Evolutionary conservation across 2,113 vertebrate genomes (phyloP), one percentile per base, ranked within the genome.

Genomic region (Dicerorhinus sumatrensis): DNA sequence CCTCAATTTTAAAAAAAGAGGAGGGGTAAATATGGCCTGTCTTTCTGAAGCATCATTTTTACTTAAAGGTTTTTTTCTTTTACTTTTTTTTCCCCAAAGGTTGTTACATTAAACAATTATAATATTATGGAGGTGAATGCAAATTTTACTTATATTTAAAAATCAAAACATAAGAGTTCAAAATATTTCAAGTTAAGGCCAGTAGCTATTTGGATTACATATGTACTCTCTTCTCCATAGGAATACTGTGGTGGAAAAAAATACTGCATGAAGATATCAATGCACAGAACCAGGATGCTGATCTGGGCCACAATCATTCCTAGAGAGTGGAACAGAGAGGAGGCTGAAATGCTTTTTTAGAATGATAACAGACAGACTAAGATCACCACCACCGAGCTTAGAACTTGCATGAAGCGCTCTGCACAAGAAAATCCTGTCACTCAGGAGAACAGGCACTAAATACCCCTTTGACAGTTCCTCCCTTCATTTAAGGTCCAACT

Each of bases 171-270:
- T 46, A 62, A 77, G 27, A 48, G 7, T 96, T 79, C 27, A 79
- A 92, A 72, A 72, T 46, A 84, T 56, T 93, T 89, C 54, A 85
- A 85, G 31, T 56, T 77, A 85, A 90, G 56, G 63, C 21, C n/a
- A 84, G 33, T 25, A 83, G 39, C 51, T 70, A 29, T 11, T 60
- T 39, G 48, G 36, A 63, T 80, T 81, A 81, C 25, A 67, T 73
- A 91, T 31, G 31, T 60, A 81, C 65, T 67, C 56, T 85, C 63
- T 72, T 84, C 42, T 80, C 73, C 54, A 94, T 31, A 80, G 48
- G 54, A 73, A 86, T 33, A 58, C 36, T 60, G 58, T n/a, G 33
- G 20, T 36, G 13, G n/a, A 42, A 31, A 67, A 92, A 83, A 95
- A 69, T 4, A 60, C 21, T 60, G 4, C 69, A 91, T n/a, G 60